Evolutionary conservation across 2,888 invertebrate species (phyloP), one percentile per base, ranked within the genome.

Genomic region (Ceriagrion tenellum): DNA sequence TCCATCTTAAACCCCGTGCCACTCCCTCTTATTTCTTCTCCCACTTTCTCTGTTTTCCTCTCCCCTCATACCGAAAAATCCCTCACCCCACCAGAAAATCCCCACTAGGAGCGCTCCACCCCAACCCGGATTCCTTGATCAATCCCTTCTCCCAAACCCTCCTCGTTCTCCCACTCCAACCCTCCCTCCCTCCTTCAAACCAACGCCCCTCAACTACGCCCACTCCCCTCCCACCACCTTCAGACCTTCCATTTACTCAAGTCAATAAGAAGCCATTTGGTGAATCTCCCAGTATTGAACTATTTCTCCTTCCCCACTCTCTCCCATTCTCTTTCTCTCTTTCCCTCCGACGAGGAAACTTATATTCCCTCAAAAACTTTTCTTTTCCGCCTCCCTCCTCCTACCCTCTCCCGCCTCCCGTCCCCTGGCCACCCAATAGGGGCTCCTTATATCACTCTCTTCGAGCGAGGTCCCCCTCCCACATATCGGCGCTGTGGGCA

Each of bases 201-300:
- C 47, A 47, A 47, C 8, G 4, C 47, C 47, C 47, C 47, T 47
- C 47, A n/a, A n/a, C 47, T 8, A 47, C 47, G 8, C 47, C 47
- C 47, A 47, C 47, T 47, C 47, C 47, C 47, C 8, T 47, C 47
- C 47, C 47, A 47, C 47, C 40, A 18, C 59, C 40, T 35, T 30
- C 23, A 35, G 40, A 63, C 63, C 91, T 91, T 35, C 88, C 88
- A 88, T 88, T 88, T 88, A 88, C 88, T 88, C 47, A 40, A 88
- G 88, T 88, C 88, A 88, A 88, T 88, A 88, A 88, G 88, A 88
- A 40, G 40, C 88, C 88, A 40, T 88, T 88, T 88, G 88, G 88
- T 88, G 88, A 88, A 88, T 88, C 88, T 47, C n/a, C 40, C 40
- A 4, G 20, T 40, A 40, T 40, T 35, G 40, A 91, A 30, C 55